A percentile compares a stretch with the other conserved stretches of the same genome.
Evolutionary conservation across 2,113 vertebrate species (phyloP).

Genomic region (Eonycteris spelaea): DNA sequence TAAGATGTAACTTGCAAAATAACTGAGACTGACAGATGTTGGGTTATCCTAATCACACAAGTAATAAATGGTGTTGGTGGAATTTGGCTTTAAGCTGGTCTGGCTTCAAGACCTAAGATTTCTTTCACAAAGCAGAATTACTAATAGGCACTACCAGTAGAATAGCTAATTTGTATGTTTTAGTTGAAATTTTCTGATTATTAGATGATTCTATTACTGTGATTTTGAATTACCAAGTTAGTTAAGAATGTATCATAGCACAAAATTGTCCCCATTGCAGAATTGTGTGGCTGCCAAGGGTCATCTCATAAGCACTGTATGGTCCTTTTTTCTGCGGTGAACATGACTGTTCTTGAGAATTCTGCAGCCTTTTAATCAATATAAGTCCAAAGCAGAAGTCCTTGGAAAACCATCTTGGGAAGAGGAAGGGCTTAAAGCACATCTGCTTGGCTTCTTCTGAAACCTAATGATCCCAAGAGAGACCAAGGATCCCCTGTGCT

Average conservation of each 20-base stretch:
- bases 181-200: background rate
- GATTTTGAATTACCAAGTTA: background rate
- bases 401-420: constrained; percentile 79
- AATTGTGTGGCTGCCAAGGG: too few relatives aligned
- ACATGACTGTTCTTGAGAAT: too few relatives aligned
- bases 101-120: background rate
- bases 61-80: background rate
- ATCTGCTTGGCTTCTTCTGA: constrained; percentile 75
- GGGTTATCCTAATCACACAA: background rate
- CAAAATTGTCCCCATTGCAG: too few relatives aligned
- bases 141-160: background rate
- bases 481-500: background rate
- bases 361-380: constrained; percentile 68
- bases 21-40: background rate
- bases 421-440: constrained; percentile 78
- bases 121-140: background rate
- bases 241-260: background rate
- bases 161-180: background rate
- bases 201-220: background rate
- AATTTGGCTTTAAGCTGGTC: background rate
- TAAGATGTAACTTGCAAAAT: background rate
- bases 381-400: constrained; percentile 73
- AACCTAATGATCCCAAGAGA: constrained; percentile 70
- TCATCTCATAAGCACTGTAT: too few relatives aligned
- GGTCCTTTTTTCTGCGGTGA: too few relatives aligned